Evolutionary conservation across 1,140 invertebrate species (phyloP).

Genomic region (Idris sp.): DNA sequence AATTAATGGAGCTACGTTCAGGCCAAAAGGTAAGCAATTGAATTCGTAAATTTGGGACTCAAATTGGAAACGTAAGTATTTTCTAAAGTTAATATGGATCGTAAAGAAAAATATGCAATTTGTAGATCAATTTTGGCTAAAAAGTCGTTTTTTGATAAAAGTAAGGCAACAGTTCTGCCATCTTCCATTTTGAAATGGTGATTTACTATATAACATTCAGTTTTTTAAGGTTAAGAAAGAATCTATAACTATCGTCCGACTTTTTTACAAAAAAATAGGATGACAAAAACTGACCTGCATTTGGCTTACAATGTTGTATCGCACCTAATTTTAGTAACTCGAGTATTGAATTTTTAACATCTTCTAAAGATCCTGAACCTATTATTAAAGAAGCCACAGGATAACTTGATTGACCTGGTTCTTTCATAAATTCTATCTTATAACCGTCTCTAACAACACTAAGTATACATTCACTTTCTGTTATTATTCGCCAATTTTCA

Average conservation of each 20-base stretch:
- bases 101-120: conserved; percentile 16
- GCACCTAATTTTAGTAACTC: neutral
- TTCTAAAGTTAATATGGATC: neutral
- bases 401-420: neutral
- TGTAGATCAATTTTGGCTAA: conserved; percentile 19
- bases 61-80: conserved; percentile 17
- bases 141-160: conserved; percentile 14
- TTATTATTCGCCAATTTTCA: neutral
- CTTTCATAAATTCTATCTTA: neutral
- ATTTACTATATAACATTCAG: no score
- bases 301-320: neutral
- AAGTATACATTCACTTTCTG: neutral
- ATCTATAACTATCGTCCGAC: conserved; percentile 4
- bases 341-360: neutral
- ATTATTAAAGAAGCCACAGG: neutral
- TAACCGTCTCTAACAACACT: conserved; percentile 1
- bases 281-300: conserved; percentile 1
- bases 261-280: conserved; percentile 22
- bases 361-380: neutral
- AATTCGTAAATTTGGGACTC: conserved; percentile 10
- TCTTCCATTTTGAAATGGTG: conserved; percentile 20
- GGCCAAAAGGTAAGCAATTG: conserved; percentile 8
- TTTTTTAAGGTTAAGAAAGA: conserved; percentile 12
- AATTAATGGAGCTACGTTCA: conserved; percentile 21
- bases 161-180: neutral